Percentiles rank a stretch among this genome's conserved stretches.
Evolutionary conservation across 1,140 invertebrate species (phyloP).

Genomic region (Pseudoatta argentina): DNA sequence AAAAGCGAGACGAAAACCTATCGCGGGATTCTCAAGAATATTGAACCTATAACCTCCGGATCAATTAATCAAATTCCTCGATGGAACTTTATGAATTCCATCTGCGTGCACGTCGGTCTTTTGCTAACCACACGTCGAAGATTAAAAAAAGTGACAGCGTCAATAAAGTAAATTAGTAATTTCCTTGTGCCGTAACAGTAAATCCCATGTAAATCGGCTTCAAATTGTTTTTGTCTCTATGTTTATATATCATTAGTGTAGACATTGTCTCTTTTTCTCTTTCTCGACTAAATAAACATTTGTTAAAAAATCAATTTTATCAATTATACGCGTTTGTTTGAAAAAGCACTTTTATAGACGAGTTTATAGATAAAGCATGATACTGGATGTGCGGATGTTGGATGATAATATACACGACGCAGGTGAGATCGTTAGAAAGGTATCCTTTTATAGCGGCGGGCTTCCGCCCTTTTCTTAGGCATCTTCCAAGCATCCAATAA

Average conservation of each 20-base stretch:
- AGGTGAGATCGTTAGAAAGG: constrained; percentile 46
- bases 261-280: background rate
- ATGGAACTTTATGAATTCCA: constrained; percentile 59
- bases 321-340: background rate
- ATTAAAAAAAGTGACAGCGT: constrained; percentile 50
- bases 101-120: constrained; percentile 49
- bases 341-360: background rate
- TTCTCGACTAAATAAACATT: background rate
- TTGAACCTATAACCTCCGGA: constrained; percentile 68
- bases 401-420: constrained; percentile 29
- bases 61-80: constrained; percentile 71
- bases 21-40: constrained; percentile 65
- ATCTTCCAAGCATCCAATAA: constrained; percentile 22
- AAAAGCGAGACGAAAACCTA: constrained; percentile 63
- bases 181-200: background rate
- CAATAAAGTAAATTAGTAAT: constrained; percentile 63
- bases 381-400: background rate
- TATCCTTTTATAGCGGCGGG: constrained; percentile 25
- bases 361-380: background rate
- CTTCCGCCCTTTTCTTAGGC: constrained; percentile 67
- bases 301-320: constrained; percentile 25
- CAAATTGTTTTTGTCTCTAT: constrained; percentile 34
- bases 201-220: constrained; percentile 29
- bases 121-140: constrained; percentile 41
- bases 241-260: constrained; percentile 5